Conservation (phyloP, 2,113 vertebrate species). For the Amblyornis subalaris region DNA sequence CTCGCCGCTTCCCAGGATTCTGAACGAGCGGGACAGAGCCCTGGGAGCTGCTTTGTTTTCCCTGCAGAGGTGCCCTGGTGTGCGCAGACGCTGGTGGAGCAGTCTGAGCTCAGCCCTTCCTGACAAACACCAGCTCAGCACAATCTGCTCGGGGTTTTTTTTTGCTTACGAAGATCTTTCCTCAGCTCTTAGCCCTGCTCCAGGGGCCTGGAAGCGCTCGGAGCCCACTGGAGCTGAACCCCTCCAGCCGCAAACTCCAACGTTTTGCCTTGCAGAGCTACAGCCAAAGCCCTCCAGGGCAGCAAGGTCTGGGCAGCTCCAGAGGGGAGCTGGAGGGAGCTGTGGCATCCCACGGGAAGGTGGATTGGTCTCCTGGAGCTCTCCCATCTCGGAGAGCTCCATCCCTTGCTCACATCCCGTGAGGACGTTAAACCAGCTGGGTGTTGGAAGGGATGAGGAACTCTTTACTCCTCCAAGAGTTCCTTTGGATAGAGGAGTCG, state of each 20-base stretch:
- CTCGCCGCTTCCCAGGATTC: background rate
- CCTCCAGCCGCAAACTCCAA: background rate
- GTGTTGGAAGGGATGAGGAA: constrained; percentile 7
- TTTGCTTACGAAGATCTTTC: background rate
- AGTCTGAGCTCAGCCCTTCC: background rate
- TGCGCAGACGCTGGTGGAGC: background rate
- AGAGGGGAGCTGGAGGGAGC: background rate
- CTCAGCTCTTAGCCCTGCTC: background rate
- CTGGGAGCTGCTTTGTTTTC: background rate
- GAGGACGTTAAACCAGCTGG: background rate
- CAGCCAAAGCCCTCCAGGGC: background rate
- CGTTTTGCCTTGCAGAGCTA: background rate
- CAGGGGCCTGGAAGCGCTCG: background rate
- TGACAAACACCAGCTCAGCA: background rate
- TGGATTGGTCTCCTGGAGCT: background rate
- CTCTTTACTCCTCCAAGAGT: background rate
- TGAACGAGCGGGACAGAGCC: background rate
- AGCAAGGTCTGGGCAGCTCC: background rate
- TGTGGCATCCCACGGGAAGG: background rate
- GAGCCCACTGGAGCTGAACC: background rate
- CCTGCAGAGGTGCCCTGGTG: background rate
- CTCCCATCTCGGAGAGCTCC: background rate
- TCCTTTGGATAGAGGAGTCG: background rate
- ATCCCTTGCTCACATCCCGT: background rate
- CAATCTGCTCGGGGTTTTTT: background rate